Evolutionary conservation across 2,797 vertebrate species (phyloP).

Genomic region (Silurus lanzhouensis): DNA sequence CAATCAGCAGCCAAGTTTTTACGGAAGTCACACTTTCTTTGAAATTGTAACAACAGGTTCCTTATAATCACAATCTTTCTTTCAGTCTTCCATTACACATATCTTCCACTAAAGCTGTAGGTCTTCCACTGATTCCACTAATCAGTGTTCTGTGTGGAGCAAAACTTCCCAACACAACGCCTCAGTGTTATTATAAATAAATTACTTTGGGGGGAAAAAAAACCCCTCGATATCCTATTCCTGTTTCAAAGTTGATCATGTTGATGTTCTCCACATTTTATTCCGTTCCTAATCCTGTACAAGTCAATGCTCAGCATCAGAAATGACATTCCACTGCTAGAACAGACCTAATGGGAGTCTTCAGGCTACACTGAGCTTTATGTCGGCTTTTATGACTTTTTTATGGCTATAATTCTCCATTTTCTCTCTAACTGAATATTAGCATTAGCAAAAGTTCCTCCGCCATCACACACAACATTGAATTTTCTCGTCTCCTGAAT

Average conservation of each 20-base stretch:
- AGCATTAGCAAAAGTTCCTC: slow-evolving; percentile 18
- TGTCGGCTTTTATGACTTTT: slow-evolving; percentile 27
- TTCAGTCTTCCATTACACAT: background rate
- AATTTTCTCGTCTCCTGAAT: slow-evolving; percentile 10
- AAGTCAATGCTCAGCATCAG: background rate
- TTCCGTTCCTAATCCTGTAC: background rate
- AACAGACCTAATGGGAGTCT: slow-evolving; percentile 7
- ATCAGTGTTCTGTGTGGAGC: background rate
- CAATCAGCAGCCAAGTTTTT: background rate
- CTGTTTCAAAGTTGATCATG: background rate
- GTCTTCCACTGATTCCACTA: too few species aligned
- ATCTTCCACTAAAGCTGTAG: background rate
- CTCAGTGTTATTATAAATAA: background rate
- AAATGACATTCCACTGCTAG: background rate
- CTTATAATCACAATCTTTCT: background rate
- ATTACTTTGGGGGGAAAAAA: background rate
- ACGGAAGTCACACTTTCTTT: background rate
- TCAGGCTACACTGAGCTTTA: slow-evolving; percentile 19
- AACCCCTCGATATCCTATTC: too few species aligned
- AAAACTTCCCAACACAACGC: background rate
- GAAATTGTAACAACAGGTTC: background rate
- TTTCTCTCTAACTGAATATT: slow-evolving; percentile 27
- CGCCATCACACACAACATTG: background rate
- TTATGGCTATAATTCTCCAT: slow-evolving; percentile 15
- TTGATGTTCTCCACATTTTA: background rate